Evolutionary conservation across 2,113 vertebrate species (phyloP), one percentile per base, ranked within the genome.

Genomic region (Fulica atra): DNA sequence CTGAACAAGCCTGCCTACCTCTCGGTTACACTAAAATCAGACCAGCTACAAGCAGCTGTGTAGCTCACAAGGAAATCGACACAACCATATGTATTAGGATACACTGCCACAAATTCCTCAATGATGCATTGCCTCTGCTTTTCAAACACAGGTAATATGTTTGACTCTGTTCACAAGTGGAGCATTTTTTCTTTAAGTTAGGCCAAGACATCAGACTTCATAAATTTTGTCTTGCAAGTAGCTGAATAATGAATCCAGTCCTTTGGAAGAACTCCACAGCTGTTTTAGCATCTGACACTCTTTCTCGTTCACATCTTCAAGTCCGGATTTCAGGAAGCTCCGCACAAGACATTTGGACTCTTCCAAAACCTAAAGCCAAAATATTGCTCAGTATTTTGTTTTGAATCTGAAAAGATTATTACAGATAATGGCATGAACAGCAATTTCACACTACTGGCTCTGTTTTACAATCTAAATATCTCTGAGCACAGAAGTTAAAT

Each of bases 211-310:
- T 99, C 98, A 99, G 95, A 99, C 99, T 96, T 99, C 99, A 16
- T 98, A 99, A 23, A 98, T 98, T 94, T 99, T 99, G 98, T 98
- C 99, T 95, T 99, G 99, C 95, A 99, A 97, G 96, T 99, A 99
- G 97, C 98, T 99, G 98, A 99, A 99, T 48, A 99, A 98, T 2
- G 99, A 99, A 94, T 99, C 99, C 86, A 99, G 98, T 97, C 99
- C 99, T 97, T 99, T 99, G 96, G 99, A 99, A 88, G 99, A 99
- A 79, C 99, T 99, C 99, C 99, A 99, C 83, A 99, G 98, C 95
- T 99, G 99, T 92, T 99, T 99, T 79, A 99, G 97, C 99, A 99
- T 99, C 97, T 99, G 97, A 93, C 99, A 99, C 95, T 99, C 99
- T 44, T 99, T 99, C 92, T 99, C 99, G 1, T 99, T 99, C 92